phyloP scores from a whole-genome alignment of 1,140 invertebrate genomes.

The Dufourea novaeangliae region DNA sequence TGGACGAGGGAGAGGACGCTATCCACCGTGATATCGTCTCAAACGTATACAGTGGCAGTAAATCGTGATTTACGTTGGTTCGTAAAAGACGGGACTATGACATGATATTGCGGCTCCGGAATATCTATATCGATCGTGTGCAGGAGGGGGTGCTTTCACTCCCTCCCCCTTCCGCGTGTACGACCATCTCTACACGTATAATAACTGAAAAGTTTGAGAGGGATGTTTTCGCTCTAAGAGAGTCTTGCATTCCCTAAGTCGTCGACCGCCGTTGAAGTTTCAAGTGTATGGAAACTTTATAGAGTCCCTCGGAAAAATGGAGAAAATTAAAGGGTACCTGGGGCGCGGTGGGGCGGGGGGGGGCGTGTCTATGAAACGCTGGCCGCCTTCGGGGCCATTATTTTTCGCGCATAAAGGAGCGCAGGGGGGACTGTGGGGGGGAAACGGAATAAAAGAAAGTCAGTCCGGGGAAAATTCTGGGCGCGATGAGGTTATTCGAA shows the following conservation, averaged over 20 bases:
- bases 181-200: neutral
- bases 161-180: no score
- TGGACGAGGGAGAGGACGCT: slow-evolving; percentile 13
- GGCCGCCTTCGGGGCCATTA: neutral
- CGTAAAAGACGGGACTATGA: slow-evolving; percentile 69
- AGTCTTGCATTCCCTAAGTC: neutral
- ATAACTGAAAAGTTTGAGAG: slow-evolving; percentile 37
- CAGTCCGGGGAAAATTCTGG: neutral
- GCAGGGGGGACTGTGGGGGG: no score
- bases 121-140: slow-evolving; percentile 60
- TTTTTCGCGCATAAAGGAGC: slow-evolving; percentile 6
- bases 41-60: slow-evolving; percentile 57
- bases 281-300: slow-evolving; percentile 31
- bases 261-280: neutral
- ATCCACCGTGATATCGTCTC: slow-evolving; percentile 40
- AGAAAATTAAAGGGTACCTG: slow-evolving; percentile 29
- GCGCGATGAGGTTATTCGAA: neutral
- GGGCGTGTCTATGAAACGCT: slow-evolving; percentile 8
- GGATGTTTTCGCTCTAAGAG: slow-evolving; percentile 21
- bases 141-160: neutral
- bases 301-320: slow-evolving; percentile 7
- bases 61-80: slow-evolving; percentile 69
- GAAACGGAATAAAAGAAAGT: slow-evolving; percentile 24
- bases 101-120: slow-evolving; percentile 58
- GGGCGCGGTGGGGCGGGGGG: no score